Evolutionary conservation across 2,888 invertebrate genomes (phyloP).

Genomic region (Amiota minor): DNA sequence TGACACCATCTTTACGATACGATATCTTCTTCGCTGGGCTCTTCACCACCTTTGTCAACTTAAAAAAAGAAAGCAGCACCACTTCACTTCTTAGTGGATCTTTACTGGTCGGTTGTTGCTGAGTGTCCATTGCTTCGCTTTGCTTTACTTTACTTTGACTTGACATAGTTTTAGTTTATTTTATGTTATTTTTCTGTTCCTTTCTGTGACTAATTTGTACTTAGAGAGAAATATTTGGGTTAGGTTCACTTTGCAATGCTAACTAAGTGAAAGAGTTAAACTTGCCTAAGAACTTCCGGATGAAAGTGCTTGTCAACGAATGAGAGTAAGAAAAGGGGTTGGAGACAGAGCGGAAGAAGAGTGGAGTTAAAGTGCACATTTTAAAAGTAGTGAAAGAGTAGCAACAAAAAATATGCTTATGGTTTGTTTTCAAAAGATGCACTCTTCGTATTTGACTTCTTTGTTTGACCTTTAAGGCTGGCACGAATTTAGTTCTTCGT

Average conservation of each 20-base stretch:
- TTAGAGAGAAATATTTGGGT: not conserved
- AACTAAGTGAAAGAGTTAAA: slow-evolving; percentile 3
- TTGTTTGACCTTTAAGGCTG: slow-evolving; percentile 21
- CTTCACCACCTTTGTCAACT: no score
- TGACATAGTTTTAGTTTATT: slow-evolving; percentile 3
- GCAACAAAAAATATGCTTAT: not conserved
- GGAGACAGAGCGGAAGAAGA: not conserved
- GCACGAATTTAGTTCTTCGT: not conserved
- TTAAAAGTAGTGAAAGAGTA: not conserved
- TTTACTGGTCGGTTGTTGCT: no score
- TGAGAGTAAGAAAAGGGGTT: not conserved
- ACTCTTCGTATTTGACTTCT: slow-evolving; percentile 4
- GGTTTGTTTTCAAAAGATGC: not conserved
- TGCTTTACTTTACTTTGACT: not conserved
- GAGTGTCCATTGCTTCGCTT: no score
- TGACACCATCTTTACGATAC: slow-evolving; percentile 13
- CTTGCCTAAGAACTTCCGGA: slow-evolving; percentile 13
- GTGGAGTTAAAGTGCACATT: not conserved
- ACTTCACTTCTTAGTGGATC: no score
- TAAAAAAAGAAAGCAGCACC: no score
- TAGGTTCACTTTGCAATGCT: slow-evolving; percentile 6
- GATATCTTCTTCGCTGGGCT: no score
- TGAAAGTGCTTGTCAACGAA: not conserved
- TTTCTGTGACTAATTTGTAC: slow-evolving; percentile 14
- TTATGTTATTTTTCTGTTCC: slow-evolving; percentile 1